These are phyloP conservation scores for Tubulanus polymorphus DNA, from an alignment of 2,888 invertebrate species.

Conservation along the genomic window DNA sequence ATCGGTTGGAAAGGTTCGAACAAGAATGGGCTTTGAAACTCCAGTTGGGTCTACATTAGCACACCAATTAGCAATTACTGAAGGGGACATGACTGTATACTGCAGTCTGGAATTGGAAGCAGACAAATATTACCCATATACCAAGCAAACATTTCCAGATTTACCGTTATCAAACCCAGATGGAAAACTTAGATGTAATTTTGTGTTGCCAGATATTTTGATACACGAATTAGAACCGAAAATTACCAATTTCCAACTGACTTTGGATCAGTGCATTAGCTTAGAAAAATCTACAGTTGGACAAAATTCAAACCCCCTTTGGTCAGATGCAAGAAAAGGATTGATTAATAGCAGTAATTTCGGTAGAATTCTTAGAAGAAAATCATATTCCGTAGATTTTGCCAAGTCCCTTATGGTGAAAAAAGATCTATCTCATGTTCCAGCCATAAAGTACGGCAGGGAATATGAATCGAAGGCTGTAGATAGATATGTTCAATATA, in stretches of 20 bases:
- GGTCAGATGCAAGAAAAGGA: too few relatives aligned
- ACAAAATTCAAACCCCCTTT: background rate
- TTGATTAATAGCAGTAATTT: too few relatives aligned
- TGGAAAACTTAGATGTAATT: background rate
- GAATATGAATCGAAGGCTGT: background rate
- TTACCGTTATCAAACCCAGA: background rate
- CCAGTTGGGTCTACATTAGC: background rate
- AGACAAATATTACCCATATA: background rate
- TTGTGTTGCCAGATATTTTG: background rate
- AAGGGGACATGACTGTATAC: background rate
- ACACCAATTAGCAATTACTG: background rate
- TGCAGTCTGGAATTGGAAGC: background rate
- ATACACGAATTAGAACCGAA: background rate
- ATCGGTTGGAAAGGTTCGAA: too few relatives aligned
- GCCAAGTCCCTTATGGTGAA: too few relatives aligned
- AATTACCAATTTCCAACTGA: too few relatives aligned
- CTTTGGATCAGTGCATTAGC: background rate
- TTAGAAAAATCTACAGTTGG: background rate
- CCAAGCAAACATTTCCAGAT: background rate
- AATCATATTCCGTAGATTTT: too few relatives aligned
- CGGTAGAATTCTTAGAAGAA: too few relatives aligned
- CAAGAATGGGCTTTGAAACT: background rate
- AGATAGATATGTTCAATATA: background rate
- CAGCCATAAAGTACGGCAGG: background rate
- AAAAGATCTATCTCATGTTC: background rate